Evolutionary conservation across 2,797 vertebrate genomes (phyloP), one percentile per base, ranked within the genome.

Genomic region (Cuniculus paca): DNA sequence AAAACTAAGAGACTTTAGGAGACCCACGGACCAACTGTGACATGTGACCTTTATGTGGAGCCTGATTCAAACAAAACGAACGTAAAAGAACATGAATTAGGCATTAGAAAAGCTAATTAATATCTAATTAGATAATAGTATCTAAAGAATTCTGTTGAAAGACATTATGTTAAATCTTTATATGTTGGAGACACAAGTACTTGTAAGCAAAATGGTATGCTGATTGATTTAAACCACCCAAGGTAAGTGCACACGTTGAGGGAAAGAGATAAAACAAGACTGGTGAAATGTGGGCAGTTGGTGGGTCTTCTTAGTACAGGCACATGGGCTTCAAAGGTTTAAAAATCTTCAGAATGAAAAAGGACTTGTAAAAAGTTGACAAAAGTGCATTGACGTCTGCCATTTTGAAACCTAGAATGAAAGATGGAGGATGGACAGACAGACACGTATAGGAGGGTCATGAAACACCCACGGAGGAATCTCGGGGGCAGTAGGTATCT

Each of bases 171-270:
- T 86, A 72, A 63, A 68, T 88, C 42, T 36, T 83, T 83, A 39
- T 48, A 74, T 2, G 3, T 63, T 93, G 88, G 50, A 60, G 20
- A 87, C 52, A 10, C 10, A 74, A 61, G 48, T 72, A 84, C 45
- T 82, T 91, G 11, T 84, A 48, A 87, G 22, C 34, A 22, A 97
- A 93, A 84, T 72, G 52, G 58, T 83, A 65, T 54, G n/a, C 1
- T 75, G 12, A 89, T 10, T 90, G 50, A 93, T 88, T 88, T 91
- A 93, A 93, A 91, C 24, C 54, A 85, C 26, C 74, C 52, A 75
- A 87, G 31, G 60, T 81, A 60, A 85, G 74, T 39, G 20, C 13
- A 48, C 45, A 45, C 45, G 31, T 19, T n/a, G 28, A 93, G 36
- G 31, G 42, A 86, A 80, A 61, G 52, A 87, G 56, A 85, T n/a